A percentile compares a stretch with the other conserved stretches of the same genome.
Evolutionary conservation across 2,888 invertebrate genomes (phyloP).

Genomic region (Heterodera filipjevi): DNA sequence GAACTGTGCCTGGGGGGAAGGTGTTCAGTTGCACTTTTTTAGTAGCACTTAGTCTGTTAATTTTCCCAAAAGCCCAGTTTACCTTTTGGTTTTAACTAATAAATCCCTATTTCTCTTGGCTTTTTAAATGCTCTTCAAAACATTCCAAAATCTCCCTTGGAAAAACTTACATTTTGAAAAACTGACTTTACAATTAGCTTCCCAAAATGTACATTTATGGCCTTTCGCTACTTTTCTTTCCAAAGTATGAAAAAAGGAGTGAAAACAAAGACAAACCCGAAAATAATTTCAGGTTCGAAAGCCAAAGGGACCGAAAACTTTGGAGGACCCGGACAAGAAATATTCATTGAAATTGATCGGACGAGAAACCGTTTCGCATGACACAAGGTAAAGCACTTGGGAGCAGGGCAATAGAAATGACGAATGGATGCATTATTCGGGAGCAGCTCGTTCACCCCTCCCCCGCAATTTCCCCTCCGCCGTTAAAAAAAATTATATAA

Average conservation of each 20-base stretch:
- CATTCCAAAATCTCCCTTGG: not conserved
- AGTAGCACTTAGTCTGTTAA: not conserved
- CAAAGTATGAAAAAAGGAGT: not conserved
- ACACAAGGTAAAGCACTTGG: conserved; percentile 74
- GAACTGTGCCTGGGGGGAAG: not conserved
- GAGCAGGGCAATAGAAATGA: not conserved
- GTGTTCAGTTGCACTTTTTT: not conserved
- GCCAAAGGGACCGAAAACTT: conserved; percentile 44
- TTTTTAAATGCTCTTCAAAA: conserved; percentile 5
- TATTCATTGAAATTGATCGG: conserved; percentile 85
- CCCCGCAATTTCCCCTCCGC: no score
- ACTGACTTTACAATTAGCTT: not conserved
- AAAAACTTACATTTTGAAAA: conserved; percentile 4
- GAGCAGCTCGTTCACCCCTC: no score
- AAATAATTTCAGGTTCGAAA: not conserved
- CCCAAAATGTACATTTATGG: not conserved
- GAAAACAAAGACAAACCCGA: not conserved
- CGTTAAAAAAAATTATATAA: no score
- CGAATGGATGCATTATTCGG: no score
- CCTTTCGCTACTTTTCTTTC: not conserved
- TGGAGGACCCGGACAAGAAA: conserved; percentile 57
- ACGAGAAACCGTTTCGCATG: conserved; percentile 78
- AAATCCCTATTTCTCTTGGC: no score
- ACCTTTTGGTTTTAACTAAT: not conserved
- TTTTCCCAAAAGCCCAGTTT: not conserved